phyloP scores from a whole-genome alignment of 2,888 invertebrate species.

The Caenorhabditis sinica region DNA sequence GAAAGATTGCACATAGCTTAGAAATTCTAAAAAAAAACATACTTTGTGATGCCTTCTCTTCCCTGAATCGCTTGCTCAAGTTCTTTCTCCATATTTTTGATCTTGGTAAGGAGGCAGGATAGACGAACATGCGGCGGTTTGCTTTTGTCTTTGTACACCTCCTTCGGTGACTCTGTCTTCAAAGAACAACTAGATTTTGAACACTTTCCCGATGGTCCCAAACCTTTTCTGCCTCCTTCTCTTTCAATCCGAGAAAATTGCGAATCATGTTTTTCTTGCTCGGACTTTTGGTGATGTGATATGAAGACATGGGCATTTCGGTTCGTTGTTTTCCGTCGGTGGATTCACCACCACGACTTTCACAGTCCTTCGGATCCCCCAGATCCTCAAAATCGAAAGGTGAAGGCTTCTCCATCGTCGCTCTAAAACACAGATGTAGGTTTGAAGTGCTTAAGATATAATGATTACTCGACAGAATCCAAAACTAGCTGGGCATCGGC shows the following conservation, averaged over 20 bases:
- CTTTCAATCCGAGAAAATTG: slow-evolving; percentile 43
- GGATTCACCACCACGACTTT: slow-evolving; percentile 35
- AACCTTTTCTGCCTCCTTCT: slow-evolving; percentile 31
- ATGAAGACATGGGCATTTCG: slow-evolving; percentile 23
- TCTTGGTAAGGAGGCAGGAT: slow-evolving; percentile 47
- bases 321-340: slow-evolving; percentile 31
- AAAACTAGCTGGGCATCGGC: slow-evolving; percentile 91
- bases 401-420: slow-evolving; percentile 94
- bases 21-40: no score
- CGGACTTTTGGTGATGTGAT: slow-evolving; percentile 40
- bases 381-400: slow-evolving; percentile 97
- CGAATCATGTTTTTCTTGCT: slow-evolving; percentile 41
- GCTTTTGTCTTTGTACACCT: slow-evolving; percentile 11
- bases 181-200: neutral
- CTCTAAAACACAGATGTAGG: slow-evolving; percentile 85
- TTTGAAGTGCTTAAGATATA: neutral
- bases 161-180: slow-evolving; percentile 14
- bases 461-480: slow-evolving; percentile 89
- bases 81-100: slow-evolving; percentile 44
- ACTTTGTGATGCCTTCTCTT: slow-evolving; percentile 54
- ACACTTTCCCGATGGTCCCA: no score
- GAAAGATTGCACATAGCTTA: neutral
- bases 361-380: slow-evolving; percentile 77
- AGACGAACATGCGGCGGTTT: slow-evolving; percentile 56
- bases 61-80: slow-evolving; percentile 56